Percentiles rank a stretch among this genome's conserved stretches.
These are phyloP conservation scores for Pelochelys cantorii DNA, from an alignment of 2,797 vertebrate genomes.

Conservation along the genomic window DNA sequence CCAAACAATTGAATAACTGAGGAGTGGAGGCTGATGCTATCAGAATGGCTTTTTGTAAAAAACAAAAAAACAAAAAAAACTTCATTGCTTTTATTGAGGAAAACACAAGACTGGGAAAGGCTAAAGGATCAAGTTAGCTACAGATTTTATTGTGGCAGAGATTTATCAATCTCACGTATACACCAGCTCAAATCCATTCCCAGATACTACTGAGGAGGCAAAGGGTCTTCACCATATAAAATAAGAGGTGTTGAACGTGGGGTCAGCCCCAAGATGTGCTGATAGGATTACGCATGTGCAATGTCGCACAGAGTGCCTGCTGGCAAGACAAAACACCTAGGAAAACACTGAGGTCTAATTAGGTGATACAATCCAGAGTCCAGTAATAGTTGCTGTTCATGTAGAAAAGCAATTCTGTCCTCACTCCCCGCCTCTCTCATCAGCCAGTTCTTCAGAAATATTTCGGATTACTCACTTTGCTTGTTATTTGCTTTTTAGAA, in stretches of 20 bases:
- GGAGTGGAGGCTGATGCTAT: conserved; percentile 13
- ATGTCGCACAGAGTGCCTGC: background rate
- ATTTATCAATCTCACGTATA: background rate
- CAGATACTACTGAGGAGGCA: background rate
- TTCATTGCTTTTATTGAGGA: background rate
- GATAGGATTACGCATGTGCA: background rate
- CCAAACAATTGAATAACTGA: conserved; percentile 61
- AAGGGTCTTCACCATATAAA: background rate
- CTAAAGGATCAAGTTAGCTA: background rate
- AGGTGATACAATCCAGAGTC: background rate
- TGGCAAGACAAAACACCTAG: background rate
- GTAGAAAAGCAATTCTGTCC: background rate
- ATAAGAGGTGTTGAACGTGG: background rate
- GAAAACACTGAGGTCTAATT: background rate
- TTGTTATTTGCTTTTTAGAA: background rate
- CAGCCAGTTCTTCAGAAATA: background rate
- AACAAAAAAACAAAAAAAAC: background rate
- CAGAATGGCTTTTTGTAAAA: background rate
- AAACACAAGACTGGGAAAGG: background rate
- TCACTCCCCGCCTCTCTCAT: background rate
- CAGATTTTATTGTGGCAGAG: background rate
- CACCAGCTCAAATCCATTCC: background rate
- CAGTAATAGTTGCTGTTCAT: background rate
- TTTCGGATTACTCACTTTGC: background rate
- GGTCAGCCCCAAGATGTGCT: background rate